Evolutionary conservation across 2,888 invertebrate genomes (phyloP), one percentile per base, ranked within the genome.

Genomic region (Sepiola atlantica): DNA sequence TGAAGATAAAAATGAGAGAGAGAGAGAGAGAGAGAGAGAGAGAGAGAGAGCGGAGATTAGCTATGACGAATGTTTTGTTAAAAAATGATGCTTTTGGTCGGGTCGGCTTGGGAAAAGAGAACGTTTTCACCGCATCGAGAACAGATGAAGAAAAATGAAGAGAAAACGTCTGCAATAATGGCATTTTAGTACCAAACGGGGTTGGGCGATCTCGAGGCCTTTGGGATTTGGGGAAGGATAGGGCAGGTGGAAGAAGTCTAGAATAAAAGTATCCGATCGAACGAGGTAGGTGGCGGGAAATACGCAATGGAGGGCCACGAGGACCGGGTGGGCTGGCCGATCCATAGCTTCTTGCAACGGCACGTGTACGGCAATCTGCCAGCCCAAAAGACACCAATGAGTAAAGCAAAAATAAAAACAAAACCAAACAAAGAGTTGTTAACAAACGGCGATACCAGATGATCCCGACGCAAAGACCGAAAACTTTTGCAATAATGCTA

Each of bases 281-380:
- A 32, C 45, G 45, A 8, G 45, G 2, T 45, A 45, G 45, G 45
- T 45, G 45, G 45, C 45, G 45, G 45, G 45, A 45, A 8, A 8
- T 45, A 45, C 45, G 2, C 16, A 14, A n/a, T 14, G n/a, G 77
- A 2, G 32, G 8, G 45, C 45, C 45, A 45, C 45, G 45, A 45
- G 45, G 45, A 45, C 45, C 45, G 45, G 45, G 45, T 45, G 45
- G 45, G 45, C 45, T 45, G 45, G 45, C 45, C 45, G 45, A 45
- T n/a, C n/a, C 32, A 54, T 55, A 14, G 92, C 55, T 55, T 45
- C 55, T 55, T 92, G 54, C 92, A 92, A 45, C 45, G 92, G 92
- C 92, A 92, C 92, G 92, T 92, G 92, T 92, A 16, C 92, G 16
- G 28, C 92, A 92, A 92, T 92, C 92, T 92, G 92, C 54, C 92